These are phyloP conservation scores for Cromileptes altivelis DNA, from an alignment of 2,113 vertebrate genomes.

Conservation along the genomic window DNA sequence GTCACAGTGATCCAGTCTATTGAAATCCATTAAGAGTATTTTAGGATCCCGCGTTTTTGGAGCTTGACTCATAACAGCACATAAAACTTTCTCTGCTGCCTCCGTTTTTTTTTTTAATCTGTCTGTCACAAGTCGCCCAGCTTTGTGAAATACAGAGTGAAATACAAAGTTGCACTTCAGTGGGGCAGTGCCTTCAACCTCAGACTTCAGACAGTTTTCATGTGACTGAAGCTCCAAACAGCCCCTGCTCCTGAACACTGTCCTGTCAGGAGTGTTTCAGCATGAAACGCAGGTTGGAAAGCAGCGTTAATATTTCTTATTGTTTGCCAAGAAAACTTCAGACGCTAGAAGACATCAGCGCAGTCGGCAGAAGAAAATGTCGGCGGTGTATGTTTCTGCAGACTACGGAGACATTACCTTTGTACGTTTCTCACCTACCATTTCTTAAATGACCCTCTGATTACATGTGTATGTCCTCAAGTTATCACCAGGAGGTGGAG, in stretches of 20 bases:
- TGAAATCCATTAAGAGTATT: neutral
- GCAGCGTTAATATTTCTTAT: neutral
- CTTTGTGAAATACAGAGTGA: too few relatives aligned
- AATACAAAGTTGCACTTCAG: neutral
- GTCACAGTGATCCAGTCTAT: too few relatives aligned
- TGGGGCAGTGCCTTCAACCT: neutral
- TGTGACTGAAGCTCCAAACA: constrained; percentile 4
- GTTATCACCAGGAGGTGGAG: too few relatives aligned
- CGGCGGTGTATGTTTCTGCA: too few relatives aligned
- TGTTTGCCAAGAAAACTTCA: neutral
- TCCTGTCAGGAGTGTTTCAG: neutral
- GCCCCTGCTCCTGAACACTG: neutral
- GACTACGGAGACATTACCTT: too few relatives aligned
- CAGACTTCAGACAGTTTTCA: neutral
- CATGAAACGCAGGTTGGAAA: neutral
- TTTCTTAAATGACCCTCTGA: too few relatives aligned
- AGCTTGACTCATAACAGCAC: neutral
- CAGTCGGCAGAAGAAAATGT: too few relatives aligned
- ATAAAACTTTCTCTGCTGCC: neutral
- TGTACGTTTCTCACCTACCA: too few relatives aligned
- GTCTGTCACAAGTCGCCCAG: too few relatives aligned
- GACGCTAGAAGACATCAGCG: neutral
- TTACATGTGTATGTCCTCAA: too few relatives aligned
- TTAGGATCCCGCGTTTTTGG: neutral
- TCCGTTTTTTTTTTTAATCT: too few relatives aligned